Evolutionary conservation across 2,113 vertebrate genomes (phyloP).

Genomic region (Lagenorhynchus albirostris): DNA sequence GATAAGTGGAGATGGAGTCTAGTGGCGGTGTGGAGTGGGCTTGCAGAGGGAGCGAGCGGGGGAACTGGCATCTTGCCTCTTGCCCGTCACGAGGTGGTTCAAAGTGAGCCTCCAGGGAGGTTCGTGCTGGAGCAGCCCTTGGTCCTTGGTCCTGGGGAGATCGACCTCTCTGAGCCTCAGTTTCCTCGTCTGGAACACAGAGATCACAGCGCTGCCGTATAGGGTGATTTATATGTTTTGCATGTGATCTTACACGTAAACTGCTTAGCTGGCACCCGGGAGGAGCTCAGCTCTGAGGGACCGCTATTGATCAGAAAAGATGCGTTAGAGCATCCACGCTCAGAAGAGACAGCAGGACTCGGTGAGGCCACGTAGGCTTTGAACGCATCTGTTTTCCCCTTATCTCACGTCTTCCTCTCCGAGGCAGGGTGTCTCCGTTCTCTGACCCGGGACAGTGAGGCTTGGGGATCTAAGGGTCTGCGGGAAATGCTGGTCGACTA

Average conservation of each 20-base stretch:
- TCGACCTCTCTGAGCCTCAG: background rate
- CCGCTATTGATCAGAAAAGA: background rate
- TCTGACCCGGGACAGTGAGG: background rate
- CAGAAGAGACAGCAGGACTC: background rate
- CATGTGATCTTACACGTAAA: accelerated
- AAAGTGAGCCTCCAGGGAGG: background rate
- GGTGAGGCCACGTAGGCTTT: accelerated
- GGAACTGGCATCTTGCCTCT: background rate
- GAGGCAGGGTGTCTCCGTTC: background rate
- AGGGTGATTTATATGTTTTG: background rate
- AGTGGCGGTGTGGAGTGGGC: too few species aligned
- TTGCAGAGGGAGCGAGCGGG: background rate
- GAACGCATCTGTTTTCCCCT: background rate
- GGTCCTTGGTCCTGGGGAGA: background rate
- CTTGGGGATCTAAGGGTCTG: background rate
- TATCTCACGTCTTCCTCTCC: accelerated
- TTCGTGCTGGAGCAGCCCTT: background rate
- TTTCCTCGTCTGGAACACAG: background rate
- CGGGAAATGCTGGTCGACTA: background rate
- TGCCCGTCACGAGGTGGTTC: background rate
- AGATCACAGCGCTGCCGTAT: background rate
- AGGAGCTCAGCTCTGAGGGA: background rate
- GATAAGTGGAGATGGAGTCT: background rate
- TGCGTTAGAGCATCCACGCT: accelerated
- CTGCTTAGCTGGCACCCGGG: background rate